Evolutionary conservation across 2,797 vertebrate genomes (phyloP).

Genomic region (Cossypha caffra): DNA sequence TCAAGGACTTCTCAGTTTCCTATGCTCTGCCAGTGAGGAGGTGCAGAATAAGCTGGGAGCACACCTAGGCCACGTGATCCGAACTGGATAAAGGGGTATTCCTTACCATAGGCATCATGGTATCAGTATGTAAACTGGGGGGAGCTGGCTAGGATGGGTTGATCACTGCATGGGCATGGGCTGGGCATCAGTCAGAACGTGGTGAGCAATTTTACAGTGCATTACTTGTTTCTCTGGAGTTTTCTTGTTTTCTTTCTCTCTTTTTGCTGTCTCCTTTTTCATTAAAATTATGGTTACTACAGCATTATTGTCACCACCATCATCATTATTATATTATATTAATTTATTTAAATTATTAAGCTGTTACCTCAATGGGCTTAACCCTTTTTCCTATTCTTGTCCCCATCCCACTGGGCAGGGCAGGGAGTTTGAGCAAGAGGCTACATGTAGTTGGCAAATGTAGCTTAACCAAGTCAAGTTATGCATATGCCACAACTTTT

Average conservation of each 20-base stretch:
- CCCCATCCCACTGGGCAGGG: too few species aligned
- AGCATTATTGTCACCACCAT: too few species aligned
- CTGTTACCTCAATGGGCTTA: background rate
- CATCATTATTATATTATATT: background rate
- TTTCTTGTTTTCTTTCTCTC: background rate
- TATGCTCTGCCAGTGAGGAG: background rate
- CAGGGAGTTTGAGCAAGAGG: background rate
- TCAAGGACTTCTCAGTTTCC: background rate
- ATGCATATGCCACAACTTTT: background rate
- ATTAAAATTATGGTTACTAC: background rate
- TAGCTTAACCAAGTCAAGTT: background rate
- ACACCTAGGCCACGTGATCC: background rate
- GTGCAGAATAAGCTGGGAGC: background rate
- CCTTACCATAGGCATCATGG: fast-evolving
- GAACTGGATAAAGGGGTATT: background rate
- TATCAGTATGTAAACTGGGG: background rate
- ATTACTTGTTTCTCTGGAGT: background rate
- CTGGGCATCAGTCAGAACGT: background rate
- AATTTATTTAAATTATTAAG: background rate
- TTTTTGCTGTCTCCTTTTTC: background rate
- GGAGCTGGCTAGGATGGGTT: fast-evolving
- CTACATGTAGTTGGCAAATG: background rate
- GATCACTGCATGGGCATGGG: background rate
- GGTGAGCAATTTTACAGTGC: fast-evolving
- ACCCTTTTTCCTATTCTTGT: background rate